Base-by-base conservation (phyloP, 2,113 vertebrate genomes). In the Elanoides forficatus region DNA sequence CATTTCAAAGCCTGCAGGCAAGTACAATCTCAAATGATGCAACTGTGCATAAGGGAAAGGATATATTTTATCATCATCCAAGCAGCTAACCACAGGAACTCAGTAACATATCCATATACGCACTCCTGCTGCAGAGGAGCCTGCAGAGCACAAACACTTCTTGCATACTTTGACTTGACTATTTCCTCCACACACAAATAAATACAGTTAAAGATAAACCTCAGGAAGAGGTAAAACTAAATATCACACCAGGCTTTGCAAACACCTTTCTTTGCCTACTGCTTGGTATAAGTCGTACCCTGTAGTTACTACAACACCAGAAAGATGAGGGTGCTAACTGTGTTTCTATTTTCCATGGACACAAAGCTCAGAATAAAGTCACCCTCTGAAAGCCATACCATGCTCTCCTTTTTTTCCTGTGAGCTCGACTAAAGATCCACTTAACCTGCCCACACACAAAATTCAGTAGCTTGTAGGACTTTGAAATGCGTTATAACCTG, bases 381-480 rank as follows among this genome's bases (percentile, higher is more conserved):
- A 56, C 50, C 52, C 65, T 80, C 73, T 6, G 8, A 80, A 52
- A 95, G 65, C 70, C 27, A 2, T 34, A 56, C 29, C 72, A 22
- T 3, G 5, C 43, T 71, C 40, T 70, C 75, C 34, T 65, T 47
- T n/a, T 93, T 85, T 19, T 95, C 91, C 89, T 93, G 89, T 4
- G 70, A 96, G 91, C 81, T 91, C 94, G 94, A 95, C 91, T 95
- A 96, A 85, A 90, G 81, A 80, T 60, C 78, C 55, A 58, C 84
- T 82, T 78, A 90, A 91, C 86, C 93, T 93, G 78, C 84, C 93
- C 62, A 75, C 94, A 91, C 91, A 72, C 84, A 97, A 97, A 97
- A 97, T 95, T 91, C 89, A 95, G 84, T 8, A 95, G 95, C 78
- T 86, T 73, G 73, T 2, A 96, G 66, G 91, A 94, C 96, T 95